These are phyloP conservation scores for Colletes gigas DNA, from an alignment of 1,140 invertebrate species.

Conservation along the genomic window DNA sequence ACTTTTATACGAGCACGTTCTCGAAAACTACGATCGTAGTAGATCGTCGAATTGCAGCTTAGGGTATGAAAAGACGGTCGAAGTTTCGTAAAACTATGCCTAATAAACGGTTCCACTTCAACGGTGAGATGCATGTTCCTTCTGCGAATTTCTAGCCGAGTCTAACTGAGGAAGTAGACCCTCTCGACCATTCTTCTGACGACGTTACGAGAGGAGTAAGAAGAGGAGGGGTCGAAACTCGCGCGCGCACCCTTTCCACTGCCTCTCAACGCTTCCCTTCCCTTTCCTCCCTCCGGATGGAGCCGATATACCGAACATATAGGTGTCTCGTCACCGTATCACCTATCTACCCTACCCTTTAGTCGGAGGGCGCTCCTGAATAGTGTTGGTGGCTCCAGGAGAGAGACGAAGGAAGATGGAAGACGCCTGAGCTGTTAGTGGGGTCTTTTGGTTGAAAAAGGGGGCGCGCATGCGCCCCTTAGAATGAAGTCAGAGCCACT, in stretches of 20 bases:
- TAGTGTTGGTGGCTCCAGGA: constrained; percentile 56
- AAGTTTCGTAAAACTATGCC: not conserved
- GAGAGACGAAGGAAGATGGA: constrained; percentile 49
- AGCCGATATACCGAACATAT: constrained; percentile 64
- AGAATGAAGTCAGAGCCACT: constrained; percentile 65
- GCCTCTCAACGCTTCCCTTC: constrained; percentile 44
- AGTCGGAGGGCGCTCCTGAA: constrained; percentile 52
- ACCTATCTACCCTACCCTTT: constrained; percentile 61
- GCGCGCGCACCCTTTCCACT: constrained; percentile 45
- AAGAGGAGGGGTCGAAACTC: constrained; percentile 12
- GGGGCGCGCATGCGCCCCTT: constrained; percentile 65
- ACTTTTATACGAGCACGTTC: not conserved
- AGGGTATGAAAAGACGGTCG: too few species aligned
- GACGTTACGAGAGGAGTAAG: constrained; percentile 49
- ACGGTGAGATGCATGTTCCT: not conserved
- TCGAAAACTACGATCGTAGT: not conserved
- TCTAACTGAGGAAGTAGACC: constrained; percentile 46
- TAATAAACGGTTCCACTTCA: not conserved
- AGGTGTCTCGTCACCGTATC: constrained; percentile 67
- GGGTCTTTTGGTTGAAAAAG: constrained; percentile 54
- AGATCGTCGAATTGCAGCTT: not conserved
- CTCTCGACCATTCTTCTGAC: constrained; percentile 59
- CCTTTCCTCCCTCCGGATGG: constrained; percentile 45
- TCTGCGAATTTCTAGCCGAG: constrained; percentile 40
- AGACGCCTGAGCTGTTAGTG: constrained; percentile 50